Conservation (phyloP, 2,797 vertebrate genomes). For the Gambusia yucatana region DNA sequence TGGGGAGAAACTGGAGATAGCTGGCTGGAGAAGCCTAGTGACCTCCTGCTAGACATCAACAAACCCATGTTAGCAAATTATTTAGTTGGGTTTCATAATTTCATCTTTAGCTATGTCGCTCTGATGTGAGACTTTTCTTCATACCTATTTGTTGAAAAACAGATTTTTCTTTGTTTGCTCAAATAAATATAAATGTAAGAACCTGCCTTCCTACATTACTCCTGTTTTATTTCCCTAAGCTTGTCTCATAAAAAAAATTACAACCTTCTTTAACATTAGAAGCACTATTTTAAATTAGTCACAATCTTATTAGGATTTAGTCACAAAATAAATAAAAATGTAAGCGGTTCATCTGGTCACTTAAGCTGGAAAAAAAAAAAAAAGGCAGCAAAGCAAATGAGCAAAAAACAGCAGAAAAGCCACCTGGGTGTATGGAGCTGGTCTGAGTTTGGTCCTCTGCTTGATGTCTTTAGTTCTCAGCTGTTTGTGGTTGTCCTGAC, state of each 20-base stretch:
- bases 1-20: constrained; percentile 82
- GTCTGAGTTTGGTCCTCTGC: constrained; percentile 86
- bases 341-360: background rate
- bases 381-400: background rate
- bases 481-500: constrained; percentile 87
- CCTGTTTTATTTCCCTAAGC: background rate
- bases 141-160: background rate
- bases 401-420: background rate
- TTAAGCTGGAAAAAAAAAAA: background rate
- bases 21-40: constrained; percentile 79
- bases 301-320: background rate
- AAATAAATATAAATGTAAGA: background rate
- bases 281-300: background rate
- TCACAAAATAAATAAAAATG: background rate
- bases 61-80: background rate
- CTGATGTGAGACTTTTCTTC: background rate
- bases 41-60: constrained; percentile 65
- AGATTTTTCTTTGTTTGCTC: background rate
- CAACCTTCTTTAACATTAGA: background rate
- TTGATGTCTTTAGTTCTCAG: constrained; percentile 86
- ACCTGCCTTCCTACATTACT: background rate
- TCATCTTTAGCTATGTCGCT: background rate
- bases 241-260: background rate
- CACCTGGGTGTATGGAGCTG: constrained; percentile 90
- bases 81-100: background rate